Percentiles rank a stretch among this genome's conserved stretches.
Evolutionary conservation across 2,797 vertebrate species (phyloP).

Genomic region (Chaunax sp.): DNA sequence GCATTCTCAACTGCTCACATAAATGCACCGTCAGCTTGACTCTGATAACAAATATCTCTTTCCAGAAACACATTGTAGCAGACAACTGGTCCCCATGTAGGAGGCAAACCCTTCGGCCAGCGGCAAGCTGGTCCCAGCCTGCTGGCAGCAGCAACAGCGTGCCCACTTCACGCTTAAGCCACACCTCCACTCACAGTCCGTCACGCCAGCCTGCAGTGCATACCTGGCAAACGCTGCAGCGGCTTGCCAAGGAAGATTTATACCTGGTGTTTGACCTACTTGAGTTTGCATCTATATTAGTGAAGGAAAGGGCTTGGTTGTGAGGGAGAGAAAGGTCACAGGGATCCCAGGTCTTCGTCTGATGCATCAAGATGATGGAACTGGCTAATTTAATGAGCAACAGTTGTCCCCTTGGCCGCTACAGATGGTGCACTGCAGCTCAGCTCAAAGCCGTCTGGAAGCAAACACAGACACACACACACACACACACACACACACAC

Average conservation of each 20-base stretch:
- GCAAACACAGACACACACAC: constrained; percentile 47
- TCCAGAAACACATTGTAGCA: constrained; percentile 78
- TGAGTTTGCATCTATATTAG: constrained; percentile 96
- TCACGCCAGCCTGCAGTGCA: constrained; percentile 87
- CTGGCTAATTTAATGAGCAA: constrained; percentile 98
- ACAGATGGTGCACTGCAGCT: constrained; percentile 90
- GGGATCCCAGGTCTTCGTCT: constrained; percentile 90
- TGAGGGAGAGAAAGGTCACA: constrained; percentile 94
- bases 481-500: too few relatives aligned
- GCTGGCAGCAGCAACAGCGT: constrained; percentile 81
- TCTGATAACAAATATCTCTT: constrained; percentile 77
- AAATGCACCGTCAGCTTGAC: constrained; percentile 73
- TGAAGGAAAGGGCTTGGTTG: constrained; percentile 90
- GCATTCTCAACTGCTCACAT: constrained; percentile 26
- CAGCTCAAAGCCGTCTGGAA: constrained; percentile 78
- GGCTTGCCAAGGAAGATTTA: constrained; percentile 93
- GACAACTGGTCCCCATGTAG: constrained; percentile 89
- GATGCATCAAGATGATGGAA: constrained; percentile 97
- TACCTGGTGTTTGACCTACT: constrained; percentile 97
- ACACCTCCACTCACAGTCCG: constrained; percentile 85
- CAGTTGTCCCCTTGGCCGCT: constrained; percentile 95
- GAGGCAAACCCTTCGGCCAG: constrained; percentile 90
- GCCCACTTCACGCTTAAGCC: constrained; percentile 85
- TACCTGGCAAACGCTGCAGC: constrained; percentile 87
- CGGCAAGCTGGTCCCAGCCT: constrained; percentile 87